Evolutionary conservation across 2,888 invertebrate species (phyloP), one percentile per base, ranked within the genome.

Genomic region (Drosophila kambysellisi): DNA sequence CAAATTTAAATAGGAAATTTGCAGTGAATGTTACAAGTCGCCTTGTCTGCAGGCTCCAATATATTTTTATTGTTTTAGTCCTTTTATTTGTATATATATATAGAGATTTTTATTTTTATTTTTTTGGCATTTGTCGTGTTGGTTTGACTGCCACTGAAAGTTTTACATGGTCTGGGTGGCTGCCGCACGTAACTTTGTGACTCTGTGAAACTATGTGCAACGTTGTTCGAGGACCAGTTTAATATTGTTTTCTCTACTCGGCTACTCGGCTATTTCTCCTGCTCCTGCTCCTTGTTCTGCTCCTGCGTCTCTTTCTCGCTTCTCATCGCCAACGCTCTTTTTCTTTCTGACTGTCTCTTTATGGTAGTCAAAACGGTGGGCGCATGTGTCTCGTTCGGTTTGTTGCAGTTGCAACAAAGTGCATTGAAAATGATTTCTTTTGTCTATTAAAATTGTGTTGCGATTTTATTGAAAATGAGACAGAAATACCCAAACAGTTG

Each of bases 381-480:
- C 82, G 78, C 81, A 81, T 81, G 77, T 81, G 77, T 71, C 75
- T 54, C 58, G 64, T 63, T 65, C 37, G 29, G 58, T 8, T 29
- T 70, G 48, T 41, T 71, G 46, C 30, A 33, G 20, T 70, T 69
- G 69, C 54, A 79, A 71, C 64, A 80, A 83, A 73, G 69, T 80
- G 81, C 81, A 83, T 77, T 73, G 72, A 63, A 77, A 82, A 83
- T 83, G 64, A 83, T 77, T 83, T 83, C 77, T 75, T 72, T 77
- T 82, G 81, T 81, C 81, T 81, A 81, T 82, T 74, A 78, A 81
- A 82, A 77, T 81, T 74, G 79, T 81, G 81, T 70, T 66, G 64
- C 51, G 15, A 81, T 63, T 73, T 78, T 73, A 78, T 81, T 78
- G 81, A 80, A 78, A 76, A 67, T 79, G 65, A 76, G 58, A 78